Percentiles rank a stretch among this genome's conserved stretches.
Evolutionary conservation across 2,113 vertebrate genomes (phyloP).

Genomic region (Sinosuthora webbiana): DNA sequence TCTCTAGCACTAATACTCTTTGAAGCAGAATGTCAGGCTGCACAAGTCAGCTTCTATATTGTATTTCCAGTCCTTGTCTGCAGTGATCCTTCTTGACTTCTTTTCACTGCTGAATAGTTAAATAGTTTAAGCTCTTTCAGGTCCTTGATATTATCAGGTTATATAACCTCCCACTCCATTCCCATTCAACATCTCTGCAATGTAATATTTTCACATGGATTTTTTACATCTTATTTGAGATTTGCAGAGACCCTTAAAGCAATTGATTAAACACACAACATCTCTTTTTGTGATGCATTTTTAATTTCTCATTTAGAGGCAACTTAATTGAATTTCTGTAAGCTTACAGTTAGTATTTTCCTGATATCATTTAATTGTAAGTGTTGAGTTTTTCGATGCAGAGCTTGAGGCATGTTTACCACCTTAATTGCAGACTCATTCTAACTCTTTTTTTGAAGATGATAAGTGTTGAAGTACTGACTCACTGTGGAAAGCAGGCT

Average conservation of each 20-base stretch:
- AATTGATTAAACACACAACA: neutral
- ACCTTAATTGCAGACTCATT: neutral
- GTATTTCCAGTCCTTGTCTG: constrained; percentile 21
- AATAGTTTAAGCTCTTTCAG: constrained; percentile 27
- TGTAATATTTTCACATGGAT: neutral
- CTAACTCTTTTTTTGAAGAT: neutral
- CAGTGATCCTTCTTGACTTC: constrained; percentile 42
- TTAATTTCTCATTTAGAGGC: neutral
- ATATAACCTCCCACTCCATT: constrained; percentile 51
- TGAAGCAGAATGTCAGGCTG: constrained; percentile 17
- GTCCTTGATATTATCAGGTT: constrained; percentile 41
- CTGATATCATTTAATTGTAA: neutral
- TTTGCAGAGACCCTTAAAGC: neutral
- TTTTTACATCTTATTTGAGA: constrained; percentile 7
- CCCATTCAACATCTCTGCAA: neutral
- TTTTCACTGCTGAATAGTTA: constrained; percentile 45
- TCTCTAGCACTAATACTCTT: constrained; percentile 7
- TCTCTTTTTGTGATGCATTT: neutral
- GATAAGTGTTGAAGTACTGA: constrained; percentile 4
- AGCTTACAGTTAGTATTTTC: neutral
- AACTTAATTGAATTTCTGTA: neutral
- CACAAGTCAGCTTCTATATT: neutral
- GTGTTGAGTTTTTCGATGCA: neutral
- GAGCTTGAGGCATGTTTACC: neutral
- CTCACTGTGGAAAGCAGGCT: neutral